Evolutionary conservation across 2,888 invertebrate genomes (phyloP).

Genomic region (Ormia ochracea): DNA sequence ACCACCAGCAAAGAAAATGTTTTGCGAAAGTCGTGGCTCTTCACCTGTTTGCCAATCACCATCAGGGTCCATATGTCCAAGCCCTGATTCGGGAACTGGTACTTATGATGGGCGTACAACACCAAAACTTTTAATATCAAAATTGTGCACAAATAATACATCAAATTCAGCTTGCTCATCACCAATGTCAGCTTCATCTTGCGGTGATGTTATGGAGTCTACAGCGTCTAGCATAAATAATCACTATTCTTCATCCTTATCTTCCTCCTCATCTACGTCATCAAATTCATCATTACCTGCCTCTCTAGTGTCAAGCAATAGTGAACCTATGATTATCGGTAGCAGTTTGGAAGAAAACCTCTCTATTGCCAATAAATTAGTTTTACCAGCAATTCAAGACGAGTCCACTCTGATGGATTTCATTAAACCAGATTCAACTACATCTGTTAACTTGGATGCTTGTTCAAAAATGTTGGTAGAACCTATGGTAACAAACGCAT

Average conservation of each 20-base stretch:
- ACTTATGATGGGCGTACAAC: slow-evolving; percentile 77
- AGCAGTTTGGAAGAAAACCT: slow-evolving; percentile 71
- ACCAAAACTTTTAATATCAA: slow-evolving; percentile 76
- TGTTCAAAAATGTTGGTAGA: slow-evolving; percentile 72
- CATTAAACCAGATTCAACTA: slow-evolving; percentile 73
- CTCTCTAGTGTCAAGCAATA: slow-evolving; percentile 67
- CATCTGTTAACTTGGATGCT: slow-evolving; percentile 67
- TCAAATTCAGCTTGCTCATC: slow-evolving; percentile 74
- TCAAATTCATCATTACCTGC: slow-evolving; percentile 56
- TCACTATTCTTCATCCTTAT: slow-evolving; percentile 64
- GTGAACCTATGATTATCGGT: slow-evolving; percentile 70
- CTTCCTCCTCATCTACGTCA: slow-evolving; percentile 64
- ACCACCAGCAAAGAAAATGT: slow-evolving; percentile 76
- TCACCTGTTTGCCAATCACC: slow-evolving; percentile 77
- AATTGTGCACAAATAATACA: slow-evolving; percentile 73
- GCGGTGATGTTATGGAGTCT: slow-evolving; percentile 63
- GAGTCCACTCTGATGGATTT: slow-evolving; percentile 75
- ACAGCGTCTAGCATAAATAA: slow-evolving; percentile 54
- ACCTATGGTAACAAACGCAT: slow-evolving; percentile 66
- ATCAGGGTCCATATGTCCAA: slow-evolving; percentile 75
- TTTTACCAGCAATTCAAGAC: slow-evolving; percentile 66
- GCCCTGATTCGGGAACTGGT: slow-evolving; percentile 76
- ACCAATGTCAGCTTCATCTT: slow-evolving; percentile 73
- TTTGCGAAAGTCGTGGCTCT: slow-evolving; percentile 72
- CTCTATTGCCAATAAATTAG: slow-evolving; percentile 64